Percentiles rank a stretch among this genome's conserved stretches.
Evolutionary conservation across 2,797 vertebrate species (phyloP).

Genomic region (Steatocranus sp.): DNA sequence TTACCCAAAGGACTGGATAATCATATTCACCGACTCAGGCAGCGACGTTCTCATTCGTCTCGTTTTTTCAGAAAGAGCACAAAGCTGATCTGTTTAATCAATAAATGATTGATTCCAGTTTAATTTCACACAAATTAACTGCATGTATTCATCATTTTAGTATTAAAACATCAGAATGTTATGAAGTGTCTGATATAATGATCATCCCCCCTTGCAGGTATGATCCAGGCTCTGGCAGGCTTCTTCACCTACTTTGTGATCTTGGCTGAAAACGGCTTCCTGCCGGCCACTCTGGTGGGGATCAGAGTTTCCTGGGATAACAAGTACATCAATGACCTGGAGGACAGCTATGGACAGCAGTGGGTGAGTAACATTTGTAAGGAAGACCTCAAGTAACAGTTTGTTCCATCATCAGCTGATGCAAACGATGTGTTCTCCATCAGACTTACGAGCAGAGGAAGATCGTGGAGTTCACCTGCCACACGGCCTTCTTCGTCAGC

Average conservation of each 20-base stretch:
- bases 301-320: constrained; percentile 89
- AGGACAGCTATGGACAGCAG: constrained; percentile 96
- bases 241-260: constrained; percentile 98
- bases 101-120: constrained; percentile 10
- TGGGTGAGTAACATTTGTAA: constrained; percentile 79
- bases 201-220: constrained; percentile 70
- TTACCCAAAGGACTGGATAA: not conserved
- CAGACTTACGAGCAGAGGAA: constrained; percentile 93
- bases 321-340: constrained; percentile 85
- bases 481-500: constrained; percentile 93
- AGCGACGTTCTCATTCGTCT: not conserved
- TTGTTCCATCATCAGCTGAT: not conserved
- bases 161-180: not conserved
- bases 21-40: not conserved
- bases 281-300: constrained; percentile 83
- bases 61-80: not conserved
- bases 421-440: not conserved
- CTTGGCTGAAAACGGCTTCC: constrained; percentile 93
- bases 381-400: not conserved
- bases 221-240: constrained; percentile 95
- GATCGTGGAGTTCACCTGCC: constrained; percentile 94
- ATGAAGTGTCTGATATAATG: not conserved
- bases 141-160: not conserved
- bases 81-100: not conserved
- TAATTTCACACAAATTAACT: not conserved